Evolutionary conservation across 1,140 invertebrate genomes (phyloP).

Genomic region (Cecropterus lyciades): DNA sequence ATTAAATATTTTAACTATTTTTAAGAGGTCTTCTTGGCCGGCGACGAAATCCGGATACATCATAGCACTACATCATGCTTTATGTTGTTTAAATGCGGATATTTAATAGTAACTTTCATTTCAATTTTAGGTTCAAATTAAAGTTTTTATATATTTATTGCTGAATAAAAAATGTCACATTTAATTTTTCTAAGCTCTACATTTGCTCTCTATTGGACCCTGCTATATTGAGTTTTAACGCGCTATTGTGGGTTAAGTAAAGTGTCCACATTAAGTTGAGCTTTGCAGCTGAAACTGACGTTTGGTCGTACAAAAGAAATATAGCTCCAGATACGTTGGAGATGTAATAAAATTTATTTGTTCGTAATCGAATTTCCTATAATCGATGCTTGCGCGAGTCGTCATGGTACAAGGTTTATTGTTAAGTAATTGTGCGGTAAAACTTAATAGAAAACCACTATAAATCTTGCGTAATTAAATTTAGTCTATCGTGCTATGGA

Average conservation of each 20-base stretch:
- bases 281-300: slow-evolving; percentile 28
- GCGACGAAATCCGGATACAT: too few relatives aligned
- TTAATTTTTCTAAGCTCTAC: slow-evolving; percentile 29
- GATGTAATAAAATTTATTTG: slow-evolving; percentile 66
- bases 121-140: too few relatives aligned
- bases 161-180: not conserved
- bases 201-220: slow-evolving; percentile 55
- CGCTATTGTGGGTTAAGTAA: slow-evolving; percentile 75
- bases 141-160: too few relatives aligned
- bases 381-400: slow-evolving; percentile 65
- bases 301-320: slow-evolving; percentile 51
- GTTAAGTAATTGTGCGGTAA: slow-evolving; percentile 50
- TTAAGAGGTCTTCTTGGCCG: too few relatives aligned
- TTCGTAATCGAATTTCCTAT: slow-evolving; percentile 67
- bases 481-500: too few relatives aligned
- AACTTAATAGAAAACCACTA: slow-evolving; percentile 14
- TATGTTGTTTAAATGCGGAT: too few relatives aligned
- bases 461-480: slow-evolving; percentile 2
- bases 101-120: too few relatives aligned
- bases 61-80: too few relatives aligned
- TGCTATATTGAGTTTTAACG: slow-evolving; percentile 76
- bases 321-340: slow-evolving; percentile 51
- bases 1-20: too few relatives aligned
- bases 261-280: slow-evolving; percentile 57
- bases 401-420: slow-evolving; percentile 43